Evolutionary conservation across 2,888 invertebrate species (phyloP), one percentile per base, ranked within the genome.

Genomic region (Synanthedon tipuliformis): DNA sequence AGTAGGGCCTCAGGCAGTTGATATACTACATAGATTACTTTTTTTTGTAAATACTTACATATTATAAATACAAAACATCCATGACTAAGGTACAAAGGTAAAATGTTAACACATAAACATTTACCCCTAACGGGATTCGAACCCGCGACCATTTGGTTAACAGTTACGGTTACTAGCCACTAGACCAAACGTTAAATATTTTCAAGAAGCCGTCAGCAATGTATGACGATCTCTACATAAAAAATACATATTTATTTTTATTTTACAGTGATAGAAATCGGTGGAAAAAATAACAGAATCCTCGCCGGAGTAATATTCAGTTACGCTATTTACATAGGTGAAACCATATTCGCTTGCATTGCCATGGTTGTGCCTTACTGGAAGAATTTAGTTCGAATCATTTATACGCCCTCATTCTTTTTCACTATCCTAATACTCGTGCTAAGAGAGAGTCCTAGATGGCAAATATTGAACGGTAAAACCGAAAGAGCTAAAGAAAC

Each of bases 221-320:
- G 5, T 50, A 13, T 23, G 4, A 23, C 23, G 23, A 23, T 23
- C 23, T 23, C 1, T 23, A 4, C 23, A 23, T 23, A 4, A 23
- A 41, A 13, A 45, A 11, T 41, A 51, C 10, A 34, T 18, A 13
- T 8, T 15, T 15, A 1, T 48, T 7, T 34, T 68, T 69, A 40
- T 40, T 18, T 68, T 68, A 50, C 71, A 85, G 85, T 82, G 66
- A 61, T 84, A 23, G 85, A 85, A 66, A 78, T 78, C 48, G 69
- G 75, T 10, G 75, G 78, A 2, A 70, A 65, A 15, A 68, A 69
- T 18, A 65, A 73, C 40, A 64, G 85, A 40, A 58, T 80, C 4
- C 58, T 83, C 13, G 70, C 83, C 1, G 79, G 81, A 4, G 75
- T 82, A 0, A 51, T 81, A 3, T 75, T 76, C 51, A 63, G 81